A percentile compares a stretch with the other conserved stretches of the same genome.
phyloP scores from a whole-genome alignment of 2,797 vertebrate species.

The Ateles fusciceps region DNA sequence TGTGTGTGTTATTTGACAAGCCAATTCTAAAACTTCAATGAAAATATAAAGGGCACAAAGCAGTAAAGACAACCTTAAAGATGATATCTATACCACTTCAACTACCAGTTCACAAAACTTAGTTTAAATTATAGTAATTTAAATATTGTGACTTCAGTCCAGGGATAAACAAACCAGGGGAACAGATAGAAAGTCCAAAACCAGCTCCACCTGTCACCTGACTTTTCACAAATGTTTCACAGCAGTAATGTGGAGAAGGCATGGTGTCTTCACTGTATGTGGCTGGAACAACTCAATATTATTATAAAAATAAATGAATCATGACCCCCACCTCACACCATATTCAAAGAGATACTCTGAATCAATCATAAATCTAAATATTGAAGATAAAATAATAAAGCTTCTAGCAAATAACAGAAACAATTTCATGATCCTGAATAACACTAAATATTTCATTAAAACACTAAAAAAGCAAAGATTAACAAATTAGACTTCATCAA shows the following conservation, averaged over 20 bases:
- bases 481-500: background rate
- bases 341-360: background rate
- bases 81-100: background rate
- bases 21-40: background rate
- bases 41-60: background rate
- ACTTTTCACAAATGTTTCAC: background rate
- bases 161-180: background rate
- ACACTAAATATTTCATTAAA: background rate
- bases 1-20: background rate
- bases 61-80: background rate
- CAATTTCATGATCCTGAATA: background rate
- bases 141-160: background rate
- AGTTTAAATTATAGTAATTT: background rate
- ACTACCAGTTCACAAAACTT: background rate
- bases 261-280: fast-evolving
- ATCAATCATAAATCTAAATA: background rate
- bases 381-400: background rate
- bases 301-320: background rate
- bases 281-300: background rate
- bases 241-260: too few species aligned
- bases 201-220: fast-evolving
- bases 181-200: background rate
- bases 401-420: background rate
- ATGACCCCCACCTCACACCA: background rate
- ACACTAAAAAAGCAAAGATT: background rate